Base-by-base conservation (phyloP, 1,140 invertebrate genomes). In the Sitophilus oryzae region DNA sequence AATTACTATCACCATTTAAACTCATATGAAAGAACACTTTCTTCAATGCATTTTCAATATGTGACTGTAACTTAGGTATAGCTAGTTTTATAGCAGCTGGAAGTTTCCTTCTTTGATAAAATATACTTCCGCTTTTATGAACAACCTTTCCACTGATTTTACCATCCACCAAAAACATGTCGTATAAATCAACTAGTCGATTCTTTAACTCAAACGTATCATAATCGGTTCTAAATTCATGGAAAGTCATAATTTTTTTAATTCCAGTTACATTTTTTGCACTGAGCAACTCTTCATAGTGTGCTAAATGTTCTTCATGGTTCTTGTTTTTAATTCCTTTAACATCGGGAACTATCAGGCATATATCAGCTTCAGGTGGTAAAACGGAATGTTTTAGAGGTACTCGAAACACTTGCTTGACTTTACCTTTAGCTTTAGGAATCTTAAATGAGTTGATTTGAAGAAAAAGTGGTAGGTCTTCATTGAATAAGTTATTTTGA, bases 181-280 rank as follows among this genome's bases (percentile, higher is more conserved):
- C 83, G 66, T 83, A 82, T 51, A 79, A 76, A 16, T 74, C 76
- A 3, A 79, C 63, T 0, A 85, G 67, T 59, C 80, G 78, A 18
- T 75, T 71, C 65, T 78, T 81, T 63, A 82, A 65, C 70, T 85
- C 83, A 71, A 73, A 83, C 30, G 82, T 81, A 60, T 79, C 77
- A 69, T 80, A 83, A 68, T 84, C 82, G 1, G 79, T 79, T 67
- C 76, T 76, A 1, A 86, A 60, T 63, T 81, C 77, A 62, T 79
- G 76, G 41, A 83, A 71, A 15, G 81, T 81, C 59, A 85, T 75
- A 22, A 80, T 66, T 30, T 71, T 70, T 58, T 77, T 76, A 52
- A 82, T 74, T 5, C 61, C 61, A 21, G 66, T 77, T 16, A 80
- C 65, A 6, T 70, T 72, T 40, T 78, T 73, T 47, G 77, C 65